Evolutionary conservation across 2,888 invertebrate species (phyloP).

Genomic region (Agrochola lota): DNA sequence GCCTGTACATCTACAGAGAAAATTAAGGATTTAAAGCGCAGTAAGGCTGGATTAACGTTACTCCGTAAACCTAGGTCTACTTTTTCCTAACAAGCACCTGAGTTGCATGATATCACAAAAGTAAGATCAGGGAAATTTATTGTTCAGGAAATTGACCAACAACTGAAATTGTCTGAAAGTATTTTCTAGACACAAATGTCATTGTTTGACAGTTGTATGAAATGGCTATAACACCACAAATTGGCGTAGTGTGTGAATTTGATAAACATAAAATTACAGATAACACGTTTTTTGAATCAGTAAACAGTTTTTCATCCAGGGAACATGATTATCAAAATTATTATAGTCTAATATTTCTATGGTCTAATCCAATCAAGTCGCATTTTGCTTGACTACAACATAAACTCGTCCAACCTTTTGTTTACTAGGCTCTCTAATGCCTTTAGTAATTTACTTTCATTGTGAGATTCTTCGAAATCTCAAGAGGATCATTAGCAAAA

Average conservation of each 20-base stretch:
- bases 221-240: background rate
- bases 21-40: slow-evolving; percentile 28
- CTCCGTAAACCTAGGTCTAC: too few species aligned
- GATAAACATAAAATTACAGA: background rate
- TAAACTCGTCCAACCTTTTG: slow-evolving; percentile 8
- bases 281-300: too few species aligned
- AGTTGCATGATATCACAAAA: background rate
- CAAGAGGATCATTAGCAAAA: slow-evolving; percentile 28
- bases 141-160: background rate
- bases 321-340: background rate
- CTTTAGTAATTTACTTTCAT: slow-evolving; percentile 15
- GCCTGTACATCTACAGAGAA: background rate
- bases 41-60: background rate
- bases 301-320: background rate
- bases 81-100: background rate
- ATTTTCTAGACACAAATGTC: background rate
- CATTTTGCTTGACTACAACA: slow-evolving; percentile 8
- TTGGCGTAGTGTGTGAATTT: background rate
- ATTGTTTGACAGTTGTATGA: background rate
- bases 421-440: slow-evolving; percentile 9
- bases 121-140: background rate
- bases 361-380: background rate
- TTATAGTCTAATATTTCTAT: too few species aligned
- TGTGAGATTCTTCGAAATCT: slow-evolving; percentile 23
- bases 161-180: background rate